phyloP scores from a whole-genome alignment of 2,797 vertebrate genomes.

The Anguilla marmorata region DNA sequence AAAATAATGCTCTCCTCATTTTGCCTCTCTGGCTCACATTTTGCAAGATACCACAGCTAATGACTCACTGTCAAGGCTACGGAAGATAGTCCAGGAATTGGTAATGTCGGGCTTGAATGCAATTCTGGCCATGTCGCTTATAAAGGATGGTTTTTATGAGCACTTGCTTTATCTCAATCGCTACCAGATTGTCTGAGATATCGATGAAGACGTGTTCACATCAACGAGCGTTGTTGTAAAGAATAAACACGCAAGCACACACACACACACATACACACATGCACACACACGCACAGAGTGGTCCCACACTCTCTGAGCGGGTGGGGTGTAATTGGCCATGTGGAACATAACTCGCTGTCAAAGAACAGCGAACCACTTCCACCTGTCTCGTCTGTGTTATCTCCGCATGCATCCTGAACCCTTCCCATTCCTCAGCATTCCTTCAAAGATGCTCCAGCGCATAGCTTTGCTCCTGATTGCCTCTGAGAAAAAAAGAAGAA shows the following conservation, averaged over 20 bases:
- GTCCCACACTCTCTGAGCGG: neutral
- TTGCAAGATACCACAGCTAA: conserved; percentile 36
- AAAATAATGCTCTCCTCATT: neutral
- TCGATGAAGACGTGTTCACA: conserved; percentile 28
- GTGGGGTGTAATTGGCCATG: neutral
- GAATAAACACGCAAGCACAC: neutral
- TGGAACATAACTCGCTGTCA: neutral
- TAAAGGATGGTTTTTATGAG: conserved; percentile 35
- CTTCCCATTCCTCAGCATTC: neutral
- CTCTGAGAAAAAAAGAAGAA: conserved; percentile 9
- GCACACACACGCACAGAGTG: conserved; percentile 35
- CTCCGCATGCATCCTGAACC: neutral
- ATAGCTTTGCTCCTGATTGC: neutral
- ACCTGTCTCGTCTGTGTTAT: neutral
- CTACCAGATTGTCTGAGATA: conserved; percentile 24
- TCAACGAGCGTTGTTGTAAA: conserved; percentile 13
- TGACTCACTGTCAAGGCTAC: conserved; percentile 41
- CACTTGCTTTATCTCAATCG: conserved; percentile 15
- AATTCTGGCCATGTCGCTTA: conserved; percentile 34
- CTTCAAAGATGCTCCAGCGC: conserved; percentile 27
- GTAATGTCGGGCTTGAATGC: conserved; percentile 40
- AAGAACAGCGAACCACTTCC: conserved; percentile 11
- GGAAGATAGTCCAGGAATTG: conserved; percentile 34
- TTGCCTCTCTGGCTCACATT: neutral
- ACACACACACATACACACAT: neutral